Evolutionary conservation across 1,140 invertebrate genomes (phyloP), one percentile per base, ranked within the genome.

Genomic region (Cydia fagiglandana): DNA sequence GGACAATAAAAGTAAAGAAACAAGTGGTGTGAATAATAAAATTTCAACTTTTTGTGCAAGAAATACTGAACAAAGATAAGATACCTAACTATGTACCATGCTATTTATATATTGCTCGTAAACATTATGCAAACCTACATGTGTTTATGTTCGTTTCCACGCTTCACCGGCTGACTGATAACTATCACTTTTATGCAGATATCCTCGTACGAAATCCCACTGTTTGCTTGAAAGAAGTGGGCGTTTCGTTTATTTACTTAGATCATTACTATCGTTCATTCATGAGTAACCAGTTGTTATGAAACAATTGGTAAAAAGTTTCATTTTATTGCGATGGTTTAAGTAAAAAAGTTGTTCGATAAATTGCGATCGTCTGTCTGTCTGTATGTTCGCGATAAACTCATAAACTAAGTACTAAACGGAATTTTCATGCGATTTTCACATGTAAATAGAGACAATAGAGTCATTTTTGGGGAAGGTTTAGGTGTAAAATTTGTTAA

Each of bases 111-210:
- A 17, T 4, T 53, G 50, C 4, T 53, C n/a, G 50, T 53, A 17
- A 53, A 53, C 50, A 17, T 53, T 53, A 53, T 17, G 50, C 50
- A 53, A 53, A 53, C 50, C 45, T 13, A 41, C 13, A 53, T 17
- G 50, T 53, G 50, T 6, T 53, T 53, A 53, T 53, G 50, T 17
- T 53, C 4, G n/a, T 53, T 53, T 17, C 50, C 6, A 53, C 50
- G 50, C 50, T 53, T 53, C 50, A 53, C 50, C 50, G 50, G 50
- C n/a, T 53, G 50, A 6, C 0, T n/a, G 50, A 53, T 53, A 53
- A 53, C 50, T 53, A 53, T 53, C 50, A n/a, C 50, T 53, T 53
- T 53, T 53, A 53, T 53, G 50, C n/a, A 53, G n/a, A 53, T 53
- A 53, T 53, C n/a, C 50, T 53, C 47, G 15, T 15, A 53, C n/a